Evolutionary conservation across 1,140 invertebrate species (phyloP).

Genomic region (Brachionus calyciflorus): DNA sequence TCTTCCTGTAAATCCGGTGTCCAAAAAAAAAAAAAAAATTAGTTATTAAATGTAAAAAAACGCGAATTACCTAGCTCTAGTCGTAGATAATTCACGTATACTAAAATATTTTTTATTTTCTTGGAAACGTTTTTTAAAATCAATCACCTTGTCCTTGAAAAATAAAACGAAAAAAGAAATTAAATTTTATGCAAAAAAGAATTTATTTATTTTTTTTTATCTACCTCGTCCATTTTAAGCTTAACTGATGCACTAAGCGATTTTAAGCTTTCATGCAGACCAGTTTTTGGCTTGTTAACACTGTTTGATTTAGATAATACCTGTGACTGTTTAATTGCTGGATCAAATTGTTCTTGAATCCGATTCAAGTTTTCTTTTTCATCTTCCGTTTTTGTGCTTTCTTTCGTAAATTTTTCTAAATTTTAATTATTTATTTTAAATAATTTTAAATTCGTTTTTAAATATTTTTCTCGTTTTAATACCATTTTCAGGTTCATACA

Average conservation of each 20-base stretch:
- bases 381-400: not conserved
- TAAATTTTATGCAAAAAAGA: not conserved
- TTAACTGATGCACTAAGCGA: slow-evolving; percentile 15
- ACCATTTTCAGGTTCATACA: not conserved
- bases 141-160: slow-evolving; percentile 20
- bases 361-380: slow-evolving; percentile 11
- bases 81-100: slow-evolving; percentile 39
- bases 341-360: not conserved
- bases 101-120: slow-evolving; percentile 3
- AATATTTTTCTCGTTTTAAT: not conserved
- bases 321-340: not conserved
- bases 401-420: too few relatives aligned
- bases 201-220: not conserved
- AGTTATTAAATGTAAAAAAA: not conserved
- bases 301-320: not conserved
- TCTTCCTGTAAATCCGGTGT: not conserved
- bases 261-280: slow-evolving; percentile 39
- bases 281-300: not conserved
- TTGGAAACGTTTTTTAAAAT: not conserved
- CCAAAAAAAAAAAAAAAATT: not conserved
- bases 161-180: not conserved
- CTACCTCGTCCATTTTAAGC: slow-evolving; percentile 42
- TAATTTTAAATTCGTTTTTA: not conserved
- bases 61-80: not conserved
- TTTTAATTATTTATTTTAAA: not conserved